Conservation (phyloP, 2,113 vertebrate species). For the Neodon shergylaensis region DNA sequence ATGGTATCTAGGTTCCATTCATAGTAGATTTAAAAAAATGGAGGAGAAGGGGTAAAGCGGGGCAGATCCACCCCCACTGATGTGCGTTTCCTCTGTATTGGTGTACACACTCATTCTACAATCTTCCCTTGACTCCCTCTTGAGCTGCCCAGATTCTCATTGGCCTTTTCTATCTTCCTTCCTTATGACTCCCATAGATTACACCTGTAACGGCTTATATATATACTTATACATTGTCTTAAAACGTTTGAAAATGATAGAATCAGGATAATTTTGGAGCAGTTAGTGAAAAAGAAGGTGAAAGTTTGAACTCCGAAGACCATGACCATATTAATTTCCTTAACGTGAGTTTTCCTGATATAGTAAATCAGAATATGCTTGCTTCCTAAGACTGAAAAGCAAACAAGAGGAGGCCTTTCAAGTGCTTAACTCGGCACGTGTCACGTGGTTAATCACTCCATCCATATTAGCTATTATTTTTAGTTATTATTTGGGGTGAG, state of each 20-base stretch:
- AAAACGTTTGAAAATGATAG: conserved; percentile 2
- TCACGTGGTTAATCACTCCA: background rate
- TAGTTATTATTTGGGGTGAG: background rate
- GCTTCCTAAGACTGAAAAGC: background rate
- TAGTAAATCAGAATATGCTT: background rate
- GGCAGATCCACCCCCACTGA: background rate
- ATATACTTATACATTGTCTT: background rate
- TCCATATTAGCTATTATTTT: conserved; percentile 2
- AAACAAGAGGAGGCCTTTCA: conserved; percentile 20
- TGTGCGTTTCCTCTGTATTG: background rate
- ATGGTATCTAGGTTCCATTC: background rate
- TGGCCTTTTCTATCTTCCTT: background rate
- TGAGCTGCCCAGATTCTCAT: background rate
- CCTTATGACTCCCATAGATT: background rate
- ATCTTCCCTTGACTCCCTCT: background rate
- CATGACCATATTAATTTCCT: background rate
- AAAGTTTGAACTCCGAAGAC: conserved; percentile 14
- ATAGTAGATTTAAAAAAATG: too few species aligned
- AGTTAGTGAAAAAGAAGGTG: background rate
- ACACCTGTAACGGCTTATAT: background rate
- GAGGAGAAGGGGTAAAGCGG: too few species aligned
- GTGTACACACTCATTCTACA: background rate
- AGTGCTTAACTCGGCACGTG: background rate
- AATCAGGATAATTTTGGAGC: background rate
- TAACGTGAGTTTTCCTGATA: background rate